phyloP scores from a whole-genome alignment of 2,888 invertebrate genomes.

The Gerris lacustris region DNA sequence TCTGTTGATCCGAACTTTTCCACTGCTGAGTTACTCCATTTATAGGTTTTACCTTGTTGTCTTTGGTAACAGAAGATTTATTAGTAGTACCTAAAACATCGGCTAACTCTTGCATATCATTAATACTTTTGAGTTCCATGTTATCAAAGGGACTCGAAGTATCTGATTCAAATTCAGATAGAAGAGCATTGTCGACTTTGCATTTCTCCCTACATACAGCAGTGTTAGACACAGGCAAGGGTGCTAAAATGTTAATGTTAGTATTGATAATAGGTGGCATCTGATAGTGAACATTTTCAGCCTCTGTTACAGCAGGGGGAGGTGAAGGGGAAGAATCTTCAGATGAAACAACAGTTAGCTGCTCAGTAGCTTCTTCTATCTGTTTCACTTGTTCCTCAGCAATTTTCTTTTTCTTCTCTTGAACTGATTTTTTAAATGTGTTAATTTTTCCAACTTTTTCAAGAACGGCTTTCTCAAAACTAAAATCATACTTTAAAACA shows the following conservation, averaged over 20 bases:
- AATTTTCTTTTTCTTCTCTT: neutral
- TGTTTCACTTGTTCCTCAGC: neutral
- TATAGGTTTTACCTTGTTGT: neutral
- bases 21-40: neutral
- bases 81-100: constrained; percentile 44
- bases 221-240: constrained; percentile 34
- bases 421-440: neutral
- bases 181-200: constrained; percentile 35
- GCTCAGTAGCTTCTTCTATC: constrained; percentile 15
- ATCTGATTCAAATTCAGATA: constrained; percentile 80
- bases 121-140: constrained; percentile 80
- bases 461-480: constrained; percentile 58
- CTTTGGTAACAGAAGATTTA: neutral
- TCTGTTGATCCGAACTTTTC: neutral
- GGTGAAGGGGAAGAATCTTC: neutral
- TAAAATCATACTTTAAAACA: constrained; percentile 50
- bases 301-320: neutral
- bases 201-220: constrained; percentile 39
- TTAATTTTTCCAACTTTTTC: constrained; percentile 50
- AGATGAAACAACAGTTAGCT: constrained; percentile 12
- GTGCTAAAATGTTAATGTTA: constrained; percentile 30
- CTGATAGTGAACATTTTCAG: neutral
- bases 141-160: constrained; percentile 88
- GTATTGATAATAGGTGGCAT: constrained; percentile 33
- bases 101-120: constrained; percentile 81